These are phyloP conservation scores for Geotrypetes seraphini DNA, from an alignment of 2,797 vertebrate genomes.

Conservation along the genomic window DNA sequence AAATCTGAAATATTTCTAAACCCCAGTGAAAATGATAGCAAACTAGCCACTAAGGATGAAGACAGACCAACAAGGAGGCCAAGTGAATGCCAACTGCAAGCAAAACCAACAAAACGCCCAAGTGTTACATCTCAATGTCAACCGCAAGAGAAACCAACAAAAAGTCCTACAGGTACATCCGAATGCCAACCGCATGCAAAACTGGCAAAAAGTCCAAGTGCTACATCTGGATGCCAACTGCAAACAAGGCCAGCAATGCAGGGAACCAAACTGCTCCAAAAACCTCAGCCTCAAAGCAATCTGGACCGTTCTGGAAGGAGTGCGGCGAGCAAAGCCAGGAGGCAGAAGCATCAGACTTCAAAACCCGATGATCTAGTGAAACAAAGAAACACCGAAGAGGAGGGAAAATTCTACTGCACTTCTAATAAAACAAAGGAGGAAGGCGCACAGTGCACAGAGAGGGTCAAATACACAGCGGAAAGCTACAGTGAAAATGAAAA, in stretches of 20 bases:
- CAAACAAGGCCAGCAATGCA: too few relatives aligned
- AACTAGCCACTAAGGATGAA: background rate
- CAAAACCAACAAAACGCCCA: too few relatives aligned
- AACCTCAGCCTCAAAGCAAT: too few relatives aligned
- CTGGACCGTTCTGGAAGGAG: too few relatives aligned
- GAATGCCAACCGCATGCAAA: constrained; percentile 4
- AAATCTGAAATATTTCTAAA: background rate
- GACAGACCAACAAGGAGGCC: too few relatives aligned
- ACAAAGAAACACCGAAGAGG: background rate
- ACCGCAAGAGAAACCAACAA: too few relatives aligned
- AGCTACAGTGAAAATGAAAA: constrained; percentile 70
- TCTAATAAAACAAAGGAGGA: background rate
- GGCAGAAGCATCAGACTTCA: background rate
- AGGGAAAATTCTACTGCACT: background rate
- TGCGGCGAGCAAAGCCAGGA: too few relatives aligned
- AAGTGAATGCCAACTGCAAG: too few relatives aligned
- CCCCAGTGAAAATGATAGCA: background rate
- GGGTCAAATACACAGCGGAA: constrained; percentile 72
- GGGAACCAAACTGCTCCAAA: too few relatives aligned
- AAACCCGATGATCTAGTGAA: background rate
- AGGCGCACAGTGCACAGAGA: background rate
- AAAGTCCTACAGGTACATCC: background rate
- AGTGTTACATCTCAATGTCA: too few relatives aligned
- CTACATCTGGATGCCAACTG: too few relatives aligned
- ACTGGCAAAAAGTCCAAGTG: background rate